Conservation (phyloP, 2,888 invertebrate species). For the Fragum sueziense region DNA sequence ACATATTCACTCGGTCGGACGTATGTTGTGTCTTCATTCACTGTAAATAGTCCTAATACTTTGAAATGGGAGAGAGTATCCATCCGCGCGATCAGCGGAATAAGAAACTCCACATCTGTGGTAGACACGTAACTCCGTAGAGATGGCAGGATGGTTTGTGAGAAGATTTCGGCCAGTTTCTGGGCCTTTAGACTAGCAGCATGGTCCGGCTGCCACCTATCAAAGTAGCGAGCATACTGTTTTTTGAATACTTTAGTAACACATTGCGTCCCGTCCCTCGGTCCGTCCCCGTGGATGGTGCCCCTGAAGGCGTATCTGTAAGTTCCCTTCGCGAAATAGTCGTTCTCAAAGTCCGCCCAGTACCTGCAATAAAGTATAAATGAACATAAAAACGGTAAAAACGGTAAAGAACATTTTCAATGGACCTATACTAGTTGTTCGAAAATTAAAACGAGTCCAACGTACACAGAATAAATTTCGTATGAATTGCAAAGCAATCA, state of each 20-base stretch:
- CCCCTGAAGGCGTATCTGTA: slow-evolving; percentile 60
- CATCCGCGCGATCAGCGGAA: slow-evolving; percentile 59
- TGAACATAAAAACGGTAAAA: no score
- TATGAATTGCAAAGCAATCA: no score
- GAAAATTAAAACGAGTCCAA: no score
- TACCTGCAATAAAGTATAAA: slow-evolving; percentile 36
- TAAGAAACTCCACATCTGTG: slow-evolving; percentile 46
- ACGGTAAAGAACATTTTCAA: no score
- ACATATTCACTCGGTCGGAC: slow-evolving; percentile 53
- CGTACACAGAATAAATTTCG: no score
- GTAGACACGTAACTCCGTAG: slow-evolving; percentile 42
- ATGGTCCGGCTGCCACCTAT: slow-evolving; percentile 55
- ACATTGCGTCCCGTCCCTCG: slow-evolving; percentile 53
- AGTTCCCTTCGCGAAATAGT: slow-evolving; percentile 58
- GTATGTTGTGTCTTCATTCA: slow-evolving; percentile 49
- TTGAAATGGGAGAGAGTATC: slow-evolving; percentile 57
- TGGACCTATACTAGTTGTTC: no score
- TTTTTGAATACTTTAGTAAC: slow-evolving; percentile 61
- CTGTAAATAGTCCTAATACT: slow-evolving; percentile 49
- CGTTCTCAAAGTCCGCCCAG: slow-evolving; percentile 57
- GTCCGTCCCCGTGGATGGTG: slow-evolving; percentile 55
- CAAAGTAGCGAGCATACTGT: slow-evolving; percentile 53
- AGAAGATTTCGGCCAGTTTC: slow-evolving; percentile 49
- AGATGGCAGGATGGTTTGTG: slow-evolving; percentile 31
- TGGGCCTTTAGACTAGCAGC: slow-evolving; percentile 55